phyloP scores from a whole-genome alignment of 2,888 invertebrate species.

The Cerastis rubricosa region DNA sequence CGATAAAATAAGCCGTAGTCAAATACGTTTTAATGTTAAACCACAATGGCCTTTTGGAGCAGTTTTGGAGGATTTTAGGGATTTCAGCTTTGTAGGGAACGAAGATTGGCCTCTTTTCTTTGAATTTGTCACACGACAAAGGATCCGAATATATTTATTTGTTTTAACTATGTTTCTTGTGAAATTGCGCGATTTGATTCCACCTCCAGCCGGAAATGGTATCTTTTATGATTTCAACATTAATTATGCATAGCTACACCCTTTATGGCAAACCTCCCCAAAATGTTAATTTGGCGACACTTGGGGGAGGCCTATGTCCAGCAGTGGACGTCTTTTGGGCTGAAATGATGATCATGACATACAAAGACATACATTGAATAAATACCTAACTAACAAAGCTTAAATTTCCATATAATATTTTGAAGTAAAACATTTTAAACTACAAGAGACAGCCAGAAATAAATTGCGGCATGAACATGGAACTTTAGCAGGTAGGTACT shows the following conservation, averaged over 20 bases:
- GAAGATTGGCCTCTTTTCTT: constrained; percentile 12
- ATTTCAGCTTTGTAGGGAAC: constrained; percentile 8
- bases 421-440: constrained; percentile 15
- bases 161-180: constrained; percentile 8
- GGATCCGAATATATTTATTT: constrained; percentile 33
- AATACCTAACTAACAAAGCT: not conserved
- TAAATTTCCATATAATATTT: not conserved
- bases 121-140: constrained; percentile 27
- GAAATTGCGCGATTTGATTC: not conserved
- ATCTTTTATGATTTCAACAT: not conserved
- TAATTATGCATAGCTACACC: not conserved
- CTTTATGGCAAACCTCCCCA: no score
- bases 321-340: no score
- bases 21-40: constrained; percentile 42
- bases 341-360: no score
- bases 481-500: constrained; percentile 6
- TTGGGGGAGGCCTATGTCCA: no score
- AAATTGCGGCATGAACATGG: constrained; percentile 1
- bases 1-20: constrained; percentile 24
- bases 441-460: constrained; percentile 14
- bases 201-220: not conserved
- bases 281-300: no score
- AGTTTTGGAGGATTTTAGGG: not conserved
- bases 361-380: not conserved
- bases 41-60: constrained; percentile 21